Conservation (phyloP, 2,113 vertebrate genomes). For the Aptenodytes forsteri region DNA sequence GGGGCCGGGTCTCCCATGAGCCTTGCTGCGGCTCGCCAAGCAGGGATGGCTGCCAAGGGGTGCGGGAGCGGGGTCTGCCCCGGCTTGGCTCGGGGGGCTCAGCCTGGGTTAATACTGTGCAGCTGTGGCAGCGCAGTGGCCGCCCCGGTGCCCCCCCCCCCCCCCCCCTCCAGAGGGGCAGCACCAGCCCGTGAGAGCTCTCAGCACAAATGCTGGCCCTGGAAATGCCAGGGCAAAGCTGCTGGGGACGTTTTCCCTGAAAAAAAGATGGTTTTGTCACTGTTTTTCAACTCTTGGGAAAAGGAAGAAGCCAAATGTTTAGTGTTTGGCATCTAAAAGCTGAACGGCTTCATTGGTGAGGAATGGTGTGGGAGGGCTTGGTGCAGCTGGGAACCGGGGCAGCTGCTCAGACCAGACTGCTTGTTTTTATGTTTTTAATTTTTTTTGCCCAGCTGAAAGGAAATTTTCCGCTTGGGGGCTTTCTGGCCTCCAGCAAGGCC, state of each 20-base stretch:
- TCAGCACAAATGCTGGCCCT: rapidly evolving
- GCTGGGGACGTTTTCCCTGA: neutral
- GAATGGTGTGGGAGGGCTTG: constrained; percentile 60
- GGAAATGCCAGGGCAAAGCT: neutral
- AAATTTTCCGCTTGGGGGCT: neutral
- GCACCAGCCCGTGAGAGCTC: rapidly evolving
- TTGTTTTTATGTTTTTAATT: neutral
- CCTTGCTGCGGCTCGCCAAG: neutral
- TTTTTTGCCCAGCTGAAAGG: neutral
- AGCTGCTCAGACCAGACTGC: neutral
- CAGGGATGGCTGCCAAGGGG: neutral
- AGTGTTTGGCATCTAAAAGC: constrained; percentile 22
- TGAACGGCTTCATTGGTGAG: constrained; percentile 38
- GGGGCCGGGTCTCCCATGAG: rapidly evolving
- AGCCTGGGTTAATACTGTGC: neutral
- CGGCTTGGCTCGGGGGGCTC: rapidly evolving
- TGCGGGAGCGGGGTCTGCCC: neutral
- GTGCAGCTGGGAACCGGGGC: neutral
- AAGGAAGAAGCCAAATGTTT: constrained; percentile 28
- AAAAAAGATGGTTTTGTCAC: neutral
- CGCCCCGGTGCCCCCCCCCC: neutral
- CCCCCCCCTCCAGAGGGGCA: neutral
- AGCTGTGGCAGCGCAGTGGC: rapidly evolving
- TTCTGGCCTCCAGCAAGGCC: neutral
- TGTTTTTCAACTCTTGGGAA: neutral